Conservation (phyloP, 2,888 invertebrate genomes). For the Kryphioiulus occultus region DNA sequence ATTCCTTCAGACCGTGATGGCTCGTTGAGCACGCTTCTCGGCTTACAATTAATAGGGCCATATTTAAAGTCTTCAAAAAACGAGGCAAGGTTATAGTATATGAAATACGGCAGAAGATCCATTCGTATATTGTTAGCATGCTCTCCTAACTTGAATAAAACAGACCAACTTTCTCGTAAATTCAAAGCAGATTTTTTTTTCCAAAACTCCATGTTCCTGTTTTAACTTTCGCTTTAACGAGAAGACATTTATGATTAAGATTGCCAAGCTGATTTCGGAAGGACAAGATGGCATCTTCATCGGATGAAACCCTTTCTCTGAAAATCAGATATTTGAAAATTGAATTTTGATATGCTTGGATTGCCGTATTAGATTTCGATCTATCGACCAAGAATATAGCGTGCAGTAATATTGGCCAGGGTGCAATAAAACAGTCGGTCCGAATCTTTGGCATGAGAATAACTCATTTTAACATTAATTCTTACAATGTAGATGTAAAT, state of each 20-base stretch:
- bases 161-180: background rate
- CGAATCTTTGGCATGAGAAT: background rate
- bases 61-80: background rate
- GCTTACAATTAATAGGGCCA: background rate
- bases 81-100: background rate
- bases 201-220: background rate
- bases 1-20: background rate
- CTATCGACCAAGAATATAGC: background rate
- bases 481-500: slow-evolving; percentile 1
- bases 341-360: background rate
- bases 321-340: background rate
- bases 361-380: background rate
- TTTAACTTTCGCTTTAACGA: background rate
- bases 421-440: background rate
- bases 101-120: background rate
- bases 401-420: background rate
- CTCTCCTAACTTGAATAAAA: background rate
- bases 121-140: background rate
- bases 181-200: background rate
- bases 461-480: background rate
- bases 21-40: background rate
- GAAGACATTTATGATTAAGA: background rate
- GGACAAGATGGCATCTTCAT: background rate
- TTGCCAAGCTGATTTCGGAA: background rate
- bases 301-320: background rate